Conservation (phyloP, 2,113 vertebrate genomes). For the Chamaea fasciata region DNA sequence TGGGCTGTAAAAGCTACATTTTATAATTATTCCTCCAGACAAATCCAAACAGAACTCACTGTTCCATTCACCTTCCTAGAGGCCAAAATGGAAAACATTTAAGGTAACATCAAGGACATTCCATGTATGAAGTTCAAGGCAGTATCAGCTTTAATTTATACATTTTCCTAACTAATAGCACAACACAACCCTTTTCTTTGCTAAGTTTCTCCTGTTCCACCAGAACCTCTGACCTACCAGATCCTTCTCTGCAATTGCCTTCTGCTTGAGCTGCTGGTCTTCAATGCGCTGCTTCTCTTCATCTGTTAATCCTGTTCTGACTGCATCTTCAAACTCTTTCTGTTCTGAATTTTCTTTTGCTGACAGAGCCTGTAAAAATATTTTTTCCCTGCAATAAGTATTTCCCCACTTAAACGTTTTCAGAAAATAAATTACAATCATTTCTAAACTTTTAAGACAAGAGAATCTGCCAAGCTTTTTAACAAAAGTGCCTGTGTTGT, state of each 20-base stretch:
- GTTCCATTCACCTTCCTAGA: neutral
- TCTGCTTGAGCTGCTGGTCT: conserved; percentile 81
- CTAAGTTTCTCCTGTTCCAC: neutral
- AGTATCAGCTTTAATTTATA: neutral
- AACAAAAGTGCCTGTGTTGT: neutral
- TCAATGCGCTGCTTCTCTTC: conserved; percentile 62
- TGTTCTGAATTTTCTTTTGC: conserved; percentile 19
- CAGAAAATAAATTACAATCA: neutral
- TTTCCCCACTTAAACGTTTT: neutral
- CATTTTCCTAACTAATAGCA: neutral
- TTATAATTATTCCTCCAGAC: neutral
- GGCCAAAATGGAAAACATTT: neutral
- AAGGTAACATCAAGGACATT: neutral
- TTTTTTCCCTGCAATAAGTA: neutral
- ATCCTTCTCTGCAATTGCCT: conserved; percentile 90
- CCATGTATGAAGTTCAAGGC: neutral
- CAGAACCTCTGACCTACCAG: conserved; percentile 69
- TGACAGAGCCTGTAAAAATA: conserved; percentile 60
- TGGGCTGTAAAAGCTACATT: neutral
- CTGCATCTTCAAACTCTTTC: neutral
- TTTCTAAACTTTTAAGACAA: neutral
- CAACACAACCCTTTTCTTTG: neutral
- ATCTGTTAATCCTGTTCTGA: conserved; percentile 5
- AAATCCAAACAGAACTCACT: neutral
- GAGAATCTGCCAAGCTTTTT: neutral